phyloP scores from a whole-genome alignment of 2,113 vertebrate genomes.

The Columbina picui region DNA sequence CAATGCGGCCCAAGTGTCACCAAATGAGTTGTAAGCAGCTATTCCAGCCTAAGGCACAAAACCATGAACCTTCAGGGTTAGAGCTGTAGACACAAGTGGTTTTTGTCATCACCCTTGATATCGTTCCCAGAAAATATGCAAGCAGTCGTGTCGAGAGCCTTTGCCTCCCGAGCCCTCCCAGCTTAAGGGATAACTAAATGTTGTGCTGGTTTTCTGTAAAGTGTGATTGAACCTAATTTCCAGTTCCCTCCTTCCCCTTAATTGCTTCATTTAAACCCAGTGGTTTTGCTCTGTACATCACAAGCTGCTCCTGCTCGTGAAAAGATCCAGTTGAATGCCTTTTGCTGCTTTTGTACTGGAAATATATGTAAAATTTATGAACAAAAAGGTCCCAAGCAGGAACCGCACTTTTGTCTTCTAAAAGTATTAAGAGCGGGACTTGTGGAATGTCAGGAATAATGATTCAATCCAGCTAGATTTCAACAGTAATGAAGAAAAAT shows the following conservation, averaged over 20 bases:
- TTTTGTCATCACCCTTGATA: background rate
- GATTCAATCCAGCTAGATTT: background rate
- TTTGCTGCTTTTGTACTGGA: background rate
- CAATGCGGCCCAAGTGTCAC: background rate
- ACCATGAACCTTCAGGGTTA: accelerated
- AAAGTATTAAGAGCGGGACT: slow-evolving; percentile 10
- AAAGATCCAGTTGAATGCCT: background rate
- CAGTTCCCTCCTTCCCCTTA: background rate
- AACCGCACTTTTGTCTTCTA: background rate
- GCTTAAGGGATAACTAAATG: background rate
- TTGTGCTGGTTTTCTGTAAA: background rate
- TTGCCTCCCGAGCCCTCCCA: background rate
- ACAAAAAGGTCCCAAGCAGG: background rate
- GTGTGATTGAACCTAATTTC: background rate
- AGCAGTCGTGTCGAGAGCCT: background rate
- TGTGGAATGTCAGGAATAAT: slow-evolving; percentile 22
- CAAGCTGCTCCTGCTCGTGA: background rate
- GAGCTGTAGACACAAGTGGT: background rate
- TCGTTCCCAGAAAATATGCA: accelerated
- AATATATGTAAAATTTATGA: slow-evolving; percentile 40
- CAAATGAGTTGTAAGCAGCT: background rate
- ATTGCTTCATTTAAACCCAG: background rate
- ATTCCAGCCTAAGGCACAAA: background rate
- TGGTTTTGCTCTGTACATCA: slow-evolving; percentile 9
- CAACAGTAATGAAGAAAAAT: background rate